Percentiles rank a stretch among this genome's conserved stretches.
These are phyloP conservation scores for Scaptomyza montana DNA, from an alignment of 1,140 invertebrate species.

Conservation along the genomic window DNA sequence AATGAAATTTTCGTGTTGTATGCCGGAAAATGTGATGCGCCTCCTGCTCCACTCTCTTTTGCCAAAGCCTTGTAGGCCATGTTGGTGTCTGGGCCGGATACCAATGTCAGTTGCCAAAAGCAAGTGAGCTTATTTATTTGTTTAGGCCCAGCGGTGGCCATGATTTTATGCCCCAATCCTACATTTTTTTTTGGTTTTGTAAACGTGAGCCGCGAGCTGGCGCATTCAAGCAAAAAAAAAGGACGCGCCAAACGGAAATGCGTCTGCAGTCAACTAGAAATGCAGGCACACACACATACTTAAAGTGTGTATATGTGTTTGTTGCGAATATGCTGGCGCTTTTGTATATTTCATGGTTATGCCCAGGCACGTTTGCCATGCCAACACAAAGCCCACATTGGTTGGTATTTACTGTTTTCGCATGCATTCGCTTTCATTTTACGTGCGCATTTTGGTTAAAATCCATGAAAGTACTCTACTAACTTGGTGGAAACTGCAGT, in stretches of 20 bases:
- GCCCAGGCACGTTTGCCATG: constrained; percentile 56
- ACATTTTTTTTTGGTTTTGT: background rate
- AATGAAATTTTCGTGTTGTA: constrained; percentile 78
- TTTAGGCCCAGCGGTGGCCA: constrained; percentile 75
- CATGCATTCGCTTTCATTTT: constrained; percentile 13
- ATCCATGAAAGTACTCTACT: background rate
- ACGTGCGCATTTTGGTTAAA: constrained; percentile 12
- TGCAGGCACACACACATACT: constrained; percentile 47
- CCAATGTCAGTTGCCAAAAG: constrained; percentile 70
- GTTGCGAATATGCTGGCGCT: constrained; percentile 1
- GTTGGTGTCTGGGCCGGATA: constrained; percentile 51
- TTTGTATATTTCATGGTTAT: constrained; percentile 45
- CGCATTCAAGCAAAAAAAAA: constrained; percentile 40
- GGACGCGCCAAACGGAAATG: constrained; percentile 67
- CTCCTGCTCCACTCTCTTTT: background rate
- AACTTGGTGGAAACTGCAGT: background rate
- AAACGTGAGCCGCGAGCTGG: constrained; percentile 25
- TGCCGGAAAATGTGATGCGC: constrained; percentile 23
- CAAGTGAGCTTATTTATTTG: constrained; percentile 78
- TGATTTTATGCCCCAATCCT: constrained; percentile 38
- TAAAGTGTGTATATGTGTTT: constrained; percentile 11
- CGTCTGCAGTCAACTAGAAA: constrained; percentile 71
- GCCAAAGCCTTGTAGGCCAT: background rate
- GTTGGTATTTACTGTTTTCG: constrained; percentile 10
- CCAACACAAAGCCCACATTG: constrained; percentile 39